phyloP scores from a whole-genome alignment of 1,140 invertebrate species.

The Bacillus rossius region DNA sequence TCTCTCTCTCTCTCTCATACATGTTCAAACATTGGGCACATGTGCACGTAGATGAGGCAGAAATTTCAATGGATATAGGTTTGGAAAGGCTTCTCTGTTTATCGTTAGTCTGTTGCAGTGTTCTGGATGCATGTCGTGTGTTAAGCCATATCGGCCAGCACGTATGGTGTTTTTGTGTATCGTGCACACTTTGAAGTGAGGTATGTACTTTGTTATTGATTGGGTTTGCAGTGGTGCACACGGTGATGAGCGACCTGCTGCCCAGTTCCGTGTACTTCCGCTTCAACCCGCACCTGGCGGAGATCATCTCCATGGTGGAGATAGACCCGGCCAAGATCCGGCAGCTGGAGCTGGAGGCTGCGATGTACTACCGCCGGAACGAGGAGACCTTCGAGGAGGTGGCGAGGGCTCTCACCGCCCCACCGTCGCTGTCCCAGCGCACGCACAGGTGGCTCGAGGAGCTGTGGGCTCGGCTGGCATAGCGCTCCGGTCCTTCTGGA shows the following conservation, averaged over 20 bases:
- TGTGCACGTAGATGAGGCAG: too few relatives aligned
- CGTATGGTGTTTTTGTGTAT: too few relatives aligned
- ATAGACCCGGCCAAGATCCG: slow-evolving; percentile 60
- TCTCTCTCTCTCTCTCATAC: too few relatives aligned
- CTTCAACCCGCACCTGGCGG: slow-evolving; percentile 85
- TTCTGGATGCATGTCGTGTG: too few relatives aligned
- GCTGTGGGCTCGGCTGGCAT: slow-evolving; percentile 16
- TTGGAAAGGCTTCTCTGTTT: too few relatives aligned
- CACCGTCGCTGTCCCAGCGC: slow-evolving; percentile 41
- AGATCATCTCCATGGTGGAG: slow-evolving; percentile 79
- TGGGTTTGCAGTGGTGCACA: slow-evolving; percentile 63
- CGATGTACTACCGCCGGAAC: slow-evolving; percentile 71
- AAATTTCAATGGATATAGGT: too few relatives aligned
- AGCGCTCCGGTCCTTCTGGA: too few relatives aligned
- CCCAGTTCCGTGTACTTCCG: slow-evolving; percentile 75
- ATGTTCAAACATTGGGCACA: too few relatives aligned
- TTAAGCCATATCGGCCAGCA: too few relatives aligned
- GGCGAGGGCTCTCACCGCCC: slow-evolving; percentile 44
- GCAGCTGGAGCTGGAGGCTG: slow-evolving; percentile 57
- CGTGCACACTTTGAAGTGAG: too few relatives aligned
- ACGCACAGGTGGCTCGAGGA: slow-evolving; percentile 44
- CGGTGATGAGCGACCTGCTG: slow-evolving; percentile 73
- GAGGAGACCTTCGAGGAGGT: slow-evolving; percentile 63
- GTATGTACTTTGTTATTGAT: too few relatives aligned
- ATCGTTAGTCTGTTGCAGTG: too few relatives aligned